Percentiles rank a stretch among this genome's conserved stretches.
Conservation (phyloP, 1,140 invertebrate genomes). For the Octopus bimaculoides region DNA sequence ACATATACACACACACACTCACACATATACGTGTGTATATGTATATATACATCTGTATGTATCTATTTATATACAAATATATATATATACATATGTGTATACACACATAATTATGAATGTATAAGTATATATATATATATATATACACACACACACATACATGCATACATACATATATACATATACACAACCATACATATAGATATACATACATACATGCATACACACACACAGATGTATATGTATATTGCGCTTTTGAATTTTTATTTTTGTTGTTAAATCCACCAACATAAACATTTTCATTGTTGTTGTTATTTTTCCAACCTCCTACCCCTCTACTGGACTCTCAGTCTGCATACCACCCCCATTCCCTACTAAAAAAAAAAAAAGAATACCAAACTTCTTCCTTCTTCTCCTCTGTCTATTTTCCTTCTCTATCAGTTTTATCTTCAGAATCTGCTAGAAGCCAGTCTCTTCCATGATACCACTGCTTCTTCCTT, state of each 20-base stretch:
- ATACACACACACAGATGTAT: background rate
- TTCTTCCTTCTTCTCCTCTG: too few species aligned
- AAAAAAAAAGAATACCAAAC: too few species aligned
- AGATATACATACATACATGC: background rate
- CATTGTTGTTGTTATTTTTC: too few species aligned
- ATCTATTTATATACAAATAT: background rate
- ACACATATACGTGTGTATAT: background rate
- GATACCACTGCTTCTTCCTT: too few species aligned
- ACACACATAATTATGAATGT: background rate
- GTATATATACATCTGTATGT: background rate
- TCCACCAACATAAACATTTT: too few species aligned
- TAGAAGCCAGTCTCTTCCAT: too few species aligned
- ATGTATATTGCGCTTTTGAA: background rate
- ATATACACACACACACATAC: background rate
- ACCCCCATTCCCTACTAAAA: too few species aligned
- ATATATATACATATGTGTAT: background rate
- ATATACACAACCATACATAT: background rate
- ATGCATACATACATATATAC: background rate
- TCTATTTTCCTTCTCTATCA: too few species aligned
- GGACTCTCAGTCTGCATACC: too few species aligned
- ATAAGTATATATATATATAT: conserved; percentile 11
- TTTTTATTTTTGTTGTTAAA: too few species aligned
- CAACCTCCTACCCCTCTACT: too few species aligned
- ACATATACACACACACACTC: background rate
- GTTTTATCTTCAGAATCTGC: too few species aligned